phyloP scores from a whole-genome alignment of 2,888 invertebrate species.

The Drepanosiphum platanoidis region DNA sequence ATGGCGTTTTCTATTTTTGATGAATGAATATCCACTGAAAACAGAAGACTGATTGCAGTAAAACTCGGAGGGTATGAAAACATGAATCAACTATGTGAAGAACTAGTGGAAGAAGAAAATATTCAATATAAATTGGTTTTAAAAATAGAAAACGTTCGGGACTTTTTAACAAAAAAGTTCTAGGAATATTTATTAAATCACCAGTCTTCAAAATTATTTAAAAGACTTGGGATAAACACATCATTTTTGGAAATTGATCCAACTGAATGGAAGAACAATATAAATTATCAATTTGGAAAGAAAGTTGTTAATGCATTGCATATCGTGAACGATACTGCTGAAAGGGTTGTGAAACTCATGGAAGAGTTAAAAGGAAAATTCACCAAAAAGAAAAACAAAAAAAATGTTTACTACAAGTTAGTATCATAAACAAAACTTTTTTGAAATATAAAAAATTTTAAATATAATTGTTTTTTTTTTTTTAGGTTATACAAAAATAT shows the following conservation, averaged over 20 bases:
- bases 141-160: not conserved
- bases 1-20: constrained; percentile 64
- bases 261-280: constrained; percentile 7
- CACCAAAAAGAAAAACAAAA: constrained; percentile 28
- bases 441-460: not conserved
- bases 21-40: constrained; percentile 38
- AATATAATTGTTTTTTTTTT: no score
- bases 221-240: constrained; percentile 6
- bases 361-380: constrained; percentile 20
- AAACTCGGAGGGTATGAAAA: not conserved
- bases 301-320: not conserved
- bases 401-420: constrained; percentile 14
- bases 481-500: no score
- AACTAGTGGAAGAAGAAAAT: constrained; percentile 10
- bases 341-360: constrained; percentile 17
- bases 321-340: constrained; percentile 14
- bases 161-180: constrained; percentile 22
- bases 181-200: constrained; percentile 9
- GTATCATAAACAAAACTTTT: constrained; percentile 7
- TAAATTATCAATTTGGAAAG: not conserved
- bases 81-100: not conserved
- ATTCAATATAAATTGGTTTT: constrained; percentile 2
- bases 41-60: not conserved
- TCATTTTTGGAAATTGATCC: constrained; percentile 23
- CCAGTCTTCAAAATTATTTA: constrained; percentile 8